A percentile compares a stretch with the other conserved stretches of the same genome.
Evolutionary conservation across 1,140 invertebrate genomes (phyloP).

Genomic region (Nymphalis io): DNA sequence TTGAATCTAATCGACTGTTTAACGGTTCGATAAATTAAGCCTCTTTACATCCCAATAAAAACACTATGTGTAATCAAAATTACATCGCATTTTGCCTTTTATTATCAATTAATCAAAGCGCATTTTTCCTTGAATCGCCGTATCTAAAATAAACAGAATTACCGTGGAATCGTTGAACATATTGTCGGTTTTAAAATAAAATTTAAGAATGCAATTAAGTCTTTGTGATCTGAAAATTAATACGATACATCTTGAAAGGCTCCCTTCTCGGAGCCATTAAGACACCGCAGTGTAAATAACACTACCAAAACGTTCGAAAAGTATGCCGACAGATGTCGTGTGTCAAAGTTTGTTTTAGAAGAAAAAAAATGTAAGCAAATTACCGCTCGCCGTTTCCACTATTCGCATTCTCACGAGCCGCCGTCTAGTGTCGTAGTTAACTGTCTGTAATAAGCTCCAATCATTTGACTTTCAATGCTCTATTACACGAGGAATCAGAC

Average conservation of each 20-base stretch:
- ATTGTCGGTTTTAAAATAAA: constrained; percentile 75
- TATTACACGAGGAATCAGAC: constrained; percentile 29
- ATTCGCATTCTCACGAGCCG: constrained; percentile 44
- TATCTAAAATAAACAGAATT: constrained; percentile 59
- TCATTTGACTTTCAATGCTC: constrained; percentile 42
- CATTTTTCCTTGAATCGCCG: constrained; percentile 48
- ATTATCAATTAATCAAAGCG: constrained; percentile 62
- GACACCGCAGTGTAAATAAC: constrained; percentile 59
- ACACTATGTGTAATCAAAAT: constrained; percentile 48
- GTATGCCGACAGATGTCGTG: constrained; percentile 48
- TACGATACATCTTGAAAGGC: constrained; percentile 55
- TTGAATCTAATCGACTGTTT: constrained; percentile 51
- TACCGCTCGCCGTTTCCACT: constrained; percentile 39
- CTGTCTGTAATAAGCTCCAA: constrained; percentile 40
- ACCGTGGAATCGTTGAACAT: constrained; percentile 55
- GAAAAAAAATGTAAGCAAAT: constrained; percentile 46
- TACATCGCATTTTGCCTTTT: constrained; percentile 57
- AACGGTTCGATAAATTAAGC: constrained; percentile 59
- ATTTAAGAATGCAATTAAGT: constrained; percentile 73
- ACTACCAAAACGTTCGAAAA: constrained; percentile 38
- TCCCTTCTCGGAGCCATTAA: constrained; percentile 57
- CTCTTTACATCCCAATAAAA: constrained; percentile 62
- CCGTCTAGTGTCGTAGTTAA: constrained; percentile 38
- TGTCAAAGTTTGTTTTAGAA: constrained; percentile 44
- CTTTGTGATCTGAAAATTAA: constrained; percentile 73